Conservation (phyloP, 1,140 invertebrate species). For the Drosophila insularis region DNA sequence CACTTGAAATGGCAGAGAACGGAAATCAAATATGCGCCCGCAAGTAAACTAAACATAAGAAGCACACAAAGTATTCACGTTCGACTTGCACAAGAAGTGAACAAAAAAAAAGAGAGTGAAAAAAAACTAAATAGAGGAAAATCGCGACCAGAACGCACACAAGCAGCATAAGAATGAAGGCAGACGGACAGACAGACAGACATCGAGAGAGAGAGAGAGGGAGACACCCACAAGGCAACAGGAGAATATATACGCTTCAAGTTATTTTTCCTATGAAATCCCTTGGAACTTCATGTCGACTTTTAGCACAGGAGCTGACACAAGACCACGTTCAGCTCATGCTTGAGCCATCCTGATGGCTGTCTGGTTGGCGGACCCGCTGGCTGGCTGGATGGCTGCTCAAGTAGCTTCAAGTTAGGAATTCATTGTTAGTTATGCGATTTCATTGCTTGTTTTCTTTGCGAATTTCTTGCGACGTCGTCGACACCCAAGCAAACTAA, state of each 20-base stretch:
- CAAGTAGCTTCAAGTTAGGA: slow-evolving; percentile 79
- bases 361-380: slow-evolving; percentile 14
- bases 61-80: slow-evolving; percentile 47
- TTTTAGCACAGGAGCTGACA: slow-evolving; percentile 34
- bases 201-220: slow-evolving; percentile 21
- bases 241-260: slow-evolving; percentile 44
- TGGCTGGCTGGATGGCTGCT: slow-evolving; percentile 54
- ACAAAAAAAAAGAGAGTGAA: slow-evolving; percentile 8
- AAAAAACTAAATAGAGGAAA: slow-evolving; percentile 36
- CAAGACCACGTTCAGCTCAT: slow-evolving; percentile 68
- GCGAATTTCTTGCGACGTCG: slow-evolving; percentile 67
- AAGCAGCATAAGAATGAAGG: slow-evolving; percentile 71
- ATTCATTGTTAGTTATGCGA: slow-evolving; percentile 81
- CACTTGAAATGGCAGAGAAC: slow-evolving; percentile 35
- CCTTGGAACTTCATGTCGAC: slow-evolving; percentile 58
- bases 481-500: slow-evolving; percentile 66
- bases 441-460: slow-evolving; percentile 81
- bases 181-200: slow-evolving; percentile 32
- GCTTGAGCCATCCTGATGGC: slow-evolving; percentile 23
- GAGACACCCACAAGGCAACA: slow-evolving; percentile 18
- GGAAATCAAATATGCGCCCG: slow-evolving; percentile 70
- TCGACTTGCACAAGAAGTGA: slow-evolving; percentile 4
- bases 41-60: slow-evolving; percentile 53
- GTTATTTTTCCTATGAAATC: slow-evolving; percentile 68
- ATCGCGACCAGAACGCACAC: slow-evolving; percentile 66